Conservation (phyloP, 2,888 invertebrate genomes). For the Coleophora flavipennella region DNA sequence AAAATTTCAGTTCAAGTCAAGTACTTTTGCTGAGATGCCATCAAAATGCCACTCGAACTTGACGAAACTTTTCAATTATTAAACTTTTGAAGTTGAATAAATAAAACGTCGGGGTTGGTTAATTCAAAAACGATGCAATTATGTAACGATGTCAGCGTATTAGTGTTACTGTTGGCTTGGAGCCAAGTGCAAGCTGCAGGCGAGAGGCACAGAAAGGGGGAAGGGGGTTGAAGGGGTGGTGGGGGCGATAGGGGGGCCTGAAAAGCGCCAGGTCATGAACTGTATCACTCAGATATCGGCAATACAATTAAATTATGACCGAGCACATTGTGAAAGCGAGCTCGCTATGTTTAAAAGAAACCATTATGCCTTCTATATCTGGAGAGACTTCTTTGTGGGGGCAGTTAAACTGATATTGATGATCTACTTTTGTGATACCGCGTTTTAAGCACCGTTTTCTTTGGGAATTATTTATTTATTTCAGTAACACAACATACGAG, state of each 20-base stretch:
- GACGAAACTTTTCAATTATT: no score
- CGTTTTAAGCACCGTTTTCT: no score
- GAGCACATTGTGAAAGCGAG: background rate
- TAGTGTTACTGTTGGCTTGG: constrained; percentile 52
- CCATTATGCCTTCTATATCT: no score
- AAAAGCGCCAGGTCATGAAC: constrained; percentile 12
- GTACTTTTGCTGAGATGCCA: no score
- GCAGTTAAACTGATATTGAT: no score
- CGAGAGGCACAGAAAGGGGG: background rate
- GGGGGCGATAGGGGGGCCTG: background rate
- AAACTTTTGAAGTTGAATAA: constrained; percentile 23
- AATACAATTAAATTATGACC: background rate
- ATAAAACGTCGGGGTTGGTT: constrained; percentile 22
- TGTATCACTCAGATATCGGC: constrained; percentile 7
- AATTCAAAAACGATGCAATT: constrained; percentile 57
- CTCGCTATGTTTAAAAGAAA: background rate
- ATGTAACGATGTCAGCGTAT: constrained; percentile 60
- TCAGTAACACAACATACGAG: no score
- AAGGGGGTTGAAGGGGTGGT: background rate
- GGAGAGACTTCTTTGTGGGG: no score
- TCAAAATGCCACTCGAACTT: no score
- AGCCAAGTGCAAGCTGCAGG: constrained; percentile 44
- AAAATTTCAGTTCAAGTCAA: no score
- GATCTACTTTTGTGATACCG: no score
- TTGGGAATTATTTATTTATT: no score